phyloP scores from a whole-genome alignment of 2,888 invertebrate genomes.

The Nomada fabriciana region DNA sequence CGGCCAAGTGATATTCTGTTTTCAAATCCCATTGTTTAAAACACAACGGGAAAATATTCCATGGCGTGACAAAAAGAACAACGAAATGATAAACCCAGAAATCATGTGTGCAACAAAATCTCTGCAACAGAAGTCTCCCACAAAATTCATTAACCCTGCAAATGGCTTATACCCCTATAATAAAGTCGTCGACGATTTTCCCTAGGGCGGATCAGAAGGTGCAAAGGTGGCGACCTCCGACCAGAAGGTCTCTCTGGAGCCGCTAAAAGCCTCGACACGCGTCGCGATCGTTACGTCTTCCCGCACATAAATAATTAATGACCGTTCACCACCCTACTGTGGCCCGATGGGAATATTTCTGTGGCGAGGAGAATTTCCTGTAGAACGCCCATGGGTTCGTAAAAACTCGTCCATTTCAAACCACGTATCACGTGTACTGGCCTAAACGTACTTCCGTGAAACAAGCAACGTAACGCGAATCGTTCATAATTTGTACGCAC shows the following conservation, averaged over 20 bases:
- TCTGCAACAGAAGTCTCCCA: too few relatives aligned
- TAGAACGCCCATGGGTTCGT: constrained; percentile 41
- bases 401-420: constrained; percentile 52
- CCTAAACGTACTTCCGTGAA: neutral
- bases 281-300: constrained; percentile 66
- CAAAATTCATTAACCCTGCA: constrained; percentile 6
- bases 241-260: constrained; percentile 38
- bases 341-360: constrained; percentile 64
- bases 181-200: constrained; percentile 59
- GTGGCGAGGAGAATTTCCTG: constrained; percentile 18
- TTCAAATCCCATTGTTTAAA: too few relatives aligned
- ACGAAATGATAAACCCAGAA: too few relatives aligned
- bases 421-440: too few relatives aligned
- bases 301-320: constrained; percentile 75
- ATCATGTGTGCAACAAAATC: too few relatives aligned
- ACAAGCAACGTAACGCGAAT: constrained; percentile 5
- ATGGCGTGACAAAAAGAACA: too few relatives aligned
- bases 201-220: constrained; percentile 48
- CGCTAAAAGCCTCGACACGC: constrained; percentile 70
- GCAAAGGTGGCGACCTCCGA: constrained; percentile 58
- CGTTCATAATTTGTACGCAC: constrained; percentile 59
- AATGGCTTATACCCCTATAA: constrained; percentile 33
- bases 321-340: constrained; percentile 59
- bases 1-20: too few relatives aligned
- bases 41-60: too few relatives aligned